Conservation (phyloP, 2,113 vertebrate genomes). For the human region DNA sequence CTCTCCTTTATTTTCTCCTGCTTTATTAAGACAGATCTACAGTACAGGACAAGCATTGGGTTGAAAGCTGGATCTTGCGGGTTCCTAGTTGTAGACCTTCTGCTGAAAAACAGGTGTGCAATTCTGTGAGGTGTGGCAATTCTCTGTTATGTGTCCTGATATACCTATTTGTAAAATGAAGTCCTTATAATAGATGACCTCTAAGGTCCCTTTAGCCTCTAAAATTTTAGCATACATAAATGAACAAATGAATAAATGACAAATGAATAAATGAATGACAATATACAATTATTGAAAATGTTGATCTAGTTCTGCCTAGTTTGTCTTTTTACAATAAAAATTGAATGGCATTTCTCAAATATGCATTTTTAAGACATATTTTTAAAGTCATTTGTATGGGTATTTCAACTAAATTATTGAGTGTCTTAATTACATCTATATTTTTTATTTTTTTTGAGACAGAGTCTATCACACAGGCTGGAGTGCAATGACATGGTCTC, state of each 20-base stretch:
- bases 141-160: neutral
- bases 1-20: neutral
- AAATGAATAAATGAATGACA: neutral
- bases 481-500: no score
- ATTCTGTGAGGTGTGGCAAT: neutral
- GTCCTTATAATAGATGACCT: neutral
- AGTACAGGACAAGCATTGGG: neutral
- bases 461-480: no score
- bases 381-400: neutral
- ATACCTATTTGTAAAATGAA: neutral
- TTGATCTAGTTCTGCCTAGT: neutral
- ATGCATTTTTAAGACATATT: neutral
- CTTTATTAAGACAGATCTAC: neutral
- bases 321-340: conserved; percentile 2
- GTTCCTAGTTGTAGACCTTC: neutral
- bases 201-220: neutral
- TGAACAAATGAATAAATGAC: neutral
- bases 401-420: no score
- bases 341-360: neutral
- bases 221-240: neutral
- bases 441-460: no score
- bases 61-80: neutral
- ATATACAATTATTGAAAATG: neutral
- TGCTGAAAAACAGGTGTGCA: neutral
- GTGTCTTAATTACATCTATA: no score